Evolutionary conservation across 30 jellyfish, hydroid and myxozoan genomes (phyloP), one percentile per base, ranked within the genome.

Genomic region (Aurelia sp.): DNA sequence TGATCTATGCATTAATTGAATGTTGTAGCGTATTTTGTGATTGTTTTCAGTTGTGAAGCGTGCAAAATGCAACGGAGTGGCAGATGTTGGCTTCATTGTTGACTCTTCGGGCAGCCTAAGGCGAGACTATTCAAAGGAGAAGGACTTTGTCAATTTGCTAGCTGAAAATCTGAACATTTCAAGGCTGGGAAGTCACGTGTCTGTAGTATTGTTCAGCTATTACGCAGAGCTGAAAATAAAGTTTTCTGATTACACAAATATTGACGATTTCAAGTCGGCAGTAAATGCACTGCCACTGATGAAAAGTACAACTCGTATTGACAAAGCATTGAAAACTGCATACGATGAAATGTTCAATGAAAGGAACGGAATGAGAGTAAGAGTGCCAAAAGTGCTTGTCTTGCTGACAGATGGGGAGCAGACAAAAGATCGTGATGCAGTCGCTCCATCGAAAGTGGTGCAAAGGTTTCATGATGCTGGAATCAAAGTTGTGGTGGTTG

Each of bases 81-180:
- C 87, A 6, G 92, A 89, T 61, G 74, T 89, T 62, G 90, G 87
- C 74, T 72, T 89, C 79, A 72, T 76, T 67, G 90, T 86, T 47
- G 96, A 86, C 76, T 86, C 90, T 9, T 86, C 96, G 5, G 96
- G 90, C 85, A 74, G 96, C 73, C 96, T 86, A 4, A 60, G 50
- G 22, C 50, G 80, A 10, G 64, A 66, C 18, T 86, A 86, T 74
- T 66, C 63, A 8, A 86, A 86, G 40, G 96, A 86, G 90, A 86
- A 86, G 53, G 83, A 59, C 15, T 86, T 86, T 50, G 96, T 86
- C 67, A 86, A 86, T 44, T 50, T 41, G 27, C 73, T 86, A 22
- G 90, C 96, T 51, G 55, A 20, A 18, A 77, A 50, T 12, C 81
- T 86, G 44, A 76, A 67, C 38, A 41, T 86, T 47, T 81, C 83